A percentile compares a stretch with the other conserved stretches of the same genome.
Evolutionary conservation across 1,140 invertebrate genomes (phyloP).

Genomic region (Conopomorpha cramerella): DNA sequence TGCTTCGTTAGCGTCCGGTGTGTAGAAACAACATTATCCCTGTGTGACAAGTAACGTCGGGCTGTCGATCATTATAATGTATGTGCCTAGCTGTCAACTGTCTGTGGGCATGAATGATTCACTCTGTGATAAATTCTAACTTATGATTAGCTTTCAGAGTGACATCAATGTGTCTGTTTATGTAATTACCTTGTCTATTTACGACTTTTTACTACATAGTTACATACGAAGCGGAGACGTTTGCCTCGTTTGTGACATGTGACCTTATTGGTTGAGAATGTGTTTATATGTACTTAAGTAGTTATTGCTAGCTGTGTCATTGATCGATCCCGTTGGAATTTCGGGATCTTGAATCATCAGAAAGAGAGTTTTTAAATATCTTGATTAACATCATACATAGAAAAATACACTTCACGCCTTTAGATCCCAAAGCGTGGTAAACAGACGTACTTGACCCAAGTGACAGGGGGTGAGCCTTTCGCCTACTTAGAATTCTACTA

Average conservation of each 20-base stretch:
- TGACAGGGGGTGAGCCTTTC: too few relatives aligned
- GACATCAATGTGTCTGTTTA: constrained; percentile 53
- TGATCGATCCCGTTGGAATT: too few relatives aligned
- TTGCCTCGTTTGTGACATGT: constrained; percentile 23
- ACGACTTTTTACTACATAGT: constrained; percentile 29
- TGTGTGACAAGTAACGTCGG: constrained; percentile 51
- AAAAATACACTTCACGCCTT: too few relatives aligned
- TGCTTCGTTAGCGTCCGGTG: constrained; percentile 8
- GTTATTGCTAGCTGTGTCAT: too few relatives aligned
- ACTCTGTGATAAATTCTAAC: constrained; percentile 58
- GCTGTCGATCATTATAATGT: constrained; percentile 59
- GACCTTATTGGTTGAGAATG: too few relatives aligned
- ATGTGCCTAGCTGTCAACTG: constrained; percentile 55
- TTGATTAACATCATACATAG: too few relatives aligned
- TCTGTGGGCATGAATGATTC: constrained; percentile 56
- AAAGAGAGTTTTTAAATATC: too few relatives aligned
- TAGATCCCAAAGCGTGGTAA: too few relatives aligned
- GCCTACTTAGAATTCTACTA: too few relatives aligned
- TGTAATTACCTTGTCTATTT: constrained; percentile 41
- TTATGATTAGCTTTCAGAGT: constrained; percentile 58
- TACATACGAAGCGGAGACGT: constrained; percentile 29
- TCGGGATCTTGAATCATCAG: too few relatives aligned
- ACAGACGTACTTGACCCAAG: too few relatives aligned
- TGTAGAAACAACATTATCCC: constrained; percentile 50
- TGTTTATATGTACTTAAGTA: too few relatives aligned